Evolutionary conservation across 2,797 vertebrate species (phyloP), one percentile per base, ranked within the genome.

Genomic region (Diplodus puntazzo): DNA sequence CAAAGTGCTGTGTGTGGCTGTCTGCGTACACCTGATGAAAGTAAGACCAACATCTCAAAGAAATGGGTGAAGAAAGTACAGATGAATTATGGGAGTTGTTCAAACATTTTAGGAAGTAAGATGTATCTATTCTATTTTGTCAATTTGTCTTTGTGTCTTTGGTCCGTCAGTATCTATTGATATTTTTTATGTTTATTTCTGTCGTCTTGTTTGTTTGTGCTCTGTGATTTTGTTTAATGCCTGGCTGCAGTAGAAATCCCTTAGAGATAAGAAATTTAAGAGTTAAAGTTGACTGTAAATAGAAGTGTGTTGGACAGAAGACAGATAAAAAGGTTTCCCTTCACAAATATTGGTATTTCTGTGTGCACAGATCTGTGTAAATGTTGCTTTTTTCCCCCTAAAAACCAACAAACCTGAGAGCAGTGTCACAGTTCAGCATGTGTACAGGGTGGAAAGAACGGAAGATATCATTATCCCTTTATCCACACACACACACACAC

Each of bases 381-480:
- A 81, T 25, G 67, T 70, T 65, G 43, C 63, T 61, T 84, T 60
- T 59, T 27, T 71, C 52, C 5, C 9, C 16, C 34, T 4, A 54
- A 81, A 34, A 84, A 30, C 14, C 34, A 54, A 75, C 13, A 72
- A 77, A 81, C 45, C 48, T 39, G 42, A 11, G 34, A 60, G 54
- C 63, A 3, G 43, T 13, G 53, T 77, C 69, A 79, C 72, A 81
- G 77, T 75, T 83, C 65, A 77, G 64, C 69, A 42, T 34, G 61
- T 16, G 6, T 12, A 9, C 64, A 63, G 20, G 61, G 53, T 30
- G 49, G 45, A 5, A 5, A 18, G 58, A 71, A 42, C 21, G 1
- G 59, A 3, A 62, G 64, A 46, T 78, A 77, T 82, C 75, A 73
- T 81, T 65, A 85, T 88, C 69, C 75, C 62, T 64, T 81, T 81